Evolutionary conservation across 1,140 invertebrate species (phyloP), one percentile per base, ranked within the genome.

Genomic region (Tribolium castaneum): DNA sequence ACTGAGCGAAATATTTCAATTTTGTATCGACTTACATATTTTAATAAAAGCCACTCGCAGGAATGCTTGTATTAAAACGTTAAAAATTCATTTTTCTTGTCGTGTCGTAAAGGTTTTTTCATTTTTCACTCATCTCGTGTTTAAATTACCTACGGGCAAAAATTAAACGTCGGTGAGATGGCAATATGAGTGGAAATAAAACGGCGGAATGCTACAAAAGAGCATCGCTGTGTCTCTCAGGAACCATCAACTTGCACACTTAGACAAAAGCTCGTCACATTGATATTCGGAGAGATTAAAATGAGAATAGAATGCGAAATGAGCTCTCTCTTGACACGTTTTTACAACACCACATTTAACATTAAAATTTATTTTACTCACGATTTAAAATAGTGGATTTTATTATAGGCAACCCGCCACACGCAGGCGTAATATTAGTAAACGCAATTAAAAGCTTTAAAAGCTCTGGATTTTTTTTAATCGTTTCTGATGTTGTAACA

Each of bases 1-100:
- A 62, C 22, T 25, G 3, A 10, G 14, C 30, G 30, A 30, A 5
- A 59, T 59, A 10, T 9, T 22, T 6, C n/a, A 19, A 50, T 7
- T 50, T 9, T 4, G 3, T 30, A 45, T 45, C 12, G 30, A 10
- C 59, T 35, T 35, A 35, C 16, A 19, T 35, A 35, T 66, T 66
- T 66, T 66, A 66, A 66, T 66, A 66, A 35, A 66, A 35, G 12
- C n/a, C n/a, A 34, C 7, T 2, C 3, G 30, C 25, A 66, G 30
- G 59, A 66, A 66, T 66, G 9, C 45, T 13, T 66, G 59, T 66
- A 66, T 66, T 66, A 35, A 34, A 34, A 34, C 30, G 59, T 66
- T 66, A 66, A 66, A 66, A 66, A 66, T 66, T 66, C 59, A 66
- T 66, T 66, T n/a, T 66, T 66, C 59, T 66, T 66, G 59, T 66